phyloP scores from a whole-genome alignment of 2,797 vertebrate species.

The Limnodromus scolopaceus region DNA sequence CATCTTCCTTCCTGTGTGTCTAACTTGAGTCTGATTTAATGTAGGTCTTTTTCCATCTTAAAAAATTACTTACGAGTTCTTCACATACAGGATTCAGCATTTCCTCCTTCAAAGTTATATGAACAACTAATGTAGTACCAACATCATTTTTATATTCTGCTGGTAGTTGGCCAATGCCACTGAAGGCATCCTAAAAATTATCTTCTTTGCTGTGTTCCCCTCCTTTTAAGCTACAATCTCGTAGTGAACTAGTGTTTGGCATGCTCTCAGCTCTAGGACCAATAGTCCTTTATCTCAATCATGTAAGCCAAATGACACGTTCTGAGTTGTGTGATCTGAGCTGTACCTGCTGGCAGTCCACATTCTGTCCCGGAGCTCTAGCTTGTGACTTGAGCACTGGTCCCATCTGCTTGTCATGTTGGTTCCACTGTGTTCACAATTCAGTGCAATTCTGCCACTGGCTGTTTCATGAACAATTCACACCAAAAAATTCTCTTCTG shows the following conservation, averaged over 20 bases:
- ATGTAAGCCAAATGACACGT: background rate
- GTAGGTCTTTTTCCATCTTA: background rate
- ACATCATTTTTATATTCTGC: background rate
- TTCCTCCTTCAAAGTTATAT: background rate
- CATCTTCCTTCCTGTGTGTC: background rate
- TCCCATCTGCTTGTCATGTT: background rate
- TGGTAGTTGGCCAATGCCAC: background rate
- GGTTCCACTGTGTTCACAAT: background rate
- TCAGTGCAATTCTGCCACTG: background rate
- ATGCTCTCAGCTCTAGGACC: background rate
- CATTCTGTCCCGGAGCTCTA: background rate
- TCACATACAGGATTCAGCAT: background rate
- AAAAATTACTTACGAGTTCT: background rate
- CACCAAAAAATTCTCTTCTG: background rate
- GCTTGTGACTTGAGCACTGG: background rate
- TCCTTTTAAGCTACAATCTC: background rate
- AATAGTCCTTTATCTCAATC: background rate
- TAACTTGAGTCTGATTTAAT: background rate
- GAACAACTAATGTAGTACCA: background rate
- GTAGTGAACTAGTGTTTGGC: background rate
- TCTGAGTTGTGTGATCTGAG: background rate
- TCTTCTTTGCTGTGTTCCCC: background rate
- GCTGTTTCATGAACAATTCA: background rate
- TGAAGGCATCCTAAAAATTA: background rate
- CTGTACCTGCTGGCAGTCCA: background rate